Conservation (phyloP, 2,113 vertebrate species). For the Reinhardtius hippoglossoides region DNA sequence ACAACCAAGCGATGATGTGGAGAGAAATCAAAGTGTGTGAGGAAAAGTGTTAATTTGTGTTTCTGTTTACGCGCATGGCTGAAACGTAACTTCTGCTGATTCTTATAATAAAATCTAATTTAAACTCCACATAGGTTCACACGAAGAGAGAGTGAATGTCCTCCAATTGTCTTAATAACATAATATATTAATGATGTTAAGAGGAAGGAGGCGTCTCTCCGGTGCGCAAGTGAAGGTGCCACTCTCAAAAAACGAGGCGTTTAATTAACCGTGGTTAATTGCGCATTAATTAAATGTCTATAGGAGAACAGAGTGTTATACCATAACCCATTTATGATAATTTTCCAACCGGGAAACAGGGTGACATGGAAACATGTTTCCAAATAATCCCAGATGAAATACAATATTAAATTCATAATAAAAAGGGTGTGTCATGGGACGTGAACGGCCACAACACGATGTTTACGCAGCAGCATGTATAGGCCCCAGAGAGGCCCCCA, state of each 20-base stretch:
- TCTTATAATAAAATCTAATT: too few species aligned
- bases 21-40: not conserved
- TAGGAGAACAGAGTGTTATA: not conserved
- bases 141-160: not conserved
- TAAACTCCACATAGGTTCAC: too few species aligned
- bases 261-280: not conserved
- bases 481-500: constrained; percentile 24
- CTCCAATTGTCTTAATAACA: not conserved
- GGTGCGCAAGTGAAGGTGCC: not conserved
- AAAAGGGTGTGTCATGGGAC: not conserved
- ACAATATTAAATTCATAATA: not conserved
- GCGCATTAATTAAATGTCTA: not conserved
- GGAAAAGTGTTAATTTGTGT: too few species aligned
- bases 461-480: constrained; percentile 4
- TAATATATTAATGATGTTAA: not conserved
- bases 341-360: not conserved
- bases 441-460: not conserved
- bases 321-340: not conserved
- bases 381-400: not conserved
- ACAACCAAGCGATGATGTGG: too few species aligned
- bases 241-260: not conserved
- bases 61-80: too few species aligned
- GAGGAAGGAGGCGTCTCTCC: too few species aligned
- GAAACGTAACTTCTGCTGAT: too few species aligned
- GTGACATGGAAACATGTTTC: not conserved